Evolutionary conservation across 2,888 invertebrate genomes (phyloP).

Genomic region (Incurvaria masculella): DNA sequence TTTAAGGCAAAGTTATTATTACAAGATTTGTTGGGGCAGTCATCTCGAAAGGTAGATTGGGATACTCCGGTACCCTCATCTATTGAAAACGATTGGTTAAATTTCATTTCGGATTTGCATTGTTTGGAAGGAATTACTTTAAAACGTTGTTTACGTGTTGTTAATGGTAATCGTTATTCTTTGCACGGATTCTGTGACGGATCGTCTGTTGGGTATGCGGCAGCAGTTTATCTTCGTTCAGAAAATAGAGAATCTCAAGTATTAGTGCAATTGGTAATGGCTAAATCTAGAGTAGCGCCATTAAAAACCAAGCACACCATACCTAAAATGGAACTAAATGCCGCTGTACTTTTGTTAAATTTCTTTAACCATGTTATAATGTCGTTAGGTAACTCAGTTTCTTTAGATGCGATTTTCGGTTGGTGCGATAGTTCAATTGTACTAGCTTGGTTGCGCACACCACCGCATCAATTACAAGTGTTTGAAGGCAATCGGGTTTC

Average conservation of each 20-base stretch:
- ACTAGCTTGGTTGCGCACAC: constrained; percentile 2
- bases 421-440: constrained; percentile 8
- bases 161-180: not conserved
- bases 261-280: not conserved
- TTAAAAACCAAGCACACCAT: constrained; percentile 3
- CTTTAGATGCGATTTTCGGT: not conserved
- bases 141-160: not conserved
- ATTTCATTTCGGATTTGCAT: not conserved
- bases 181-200: constrained; percentile 1
- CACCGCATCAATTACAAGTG: constrained; percentile 3
- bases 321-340: constrained; percentile 4
- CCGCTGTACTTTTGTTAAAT: not conserved
- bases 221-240: not conserved
- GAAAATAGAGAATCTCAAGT: not conserved
- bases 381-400: not conserved
- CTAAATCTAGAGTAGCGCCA: constrained; percentile 4
- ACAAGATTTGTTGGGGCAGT: not conserved
- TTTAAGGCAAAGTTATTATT: not conserved
- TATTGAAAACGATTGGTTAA: not conserved
- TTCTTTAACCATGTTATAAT: not conserved
- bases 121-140: not conserved
- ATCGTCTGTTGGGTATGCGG: not conserved
- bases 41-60: not conserved
- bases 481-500: constrained; percentile 5
- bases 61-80: not conserved